These are phyloP conservation scores for Micromussa lordhowensis DNA, from an alignment of 92 coral and sea anemone genomes.

Conservation along the genomic window DNA sequence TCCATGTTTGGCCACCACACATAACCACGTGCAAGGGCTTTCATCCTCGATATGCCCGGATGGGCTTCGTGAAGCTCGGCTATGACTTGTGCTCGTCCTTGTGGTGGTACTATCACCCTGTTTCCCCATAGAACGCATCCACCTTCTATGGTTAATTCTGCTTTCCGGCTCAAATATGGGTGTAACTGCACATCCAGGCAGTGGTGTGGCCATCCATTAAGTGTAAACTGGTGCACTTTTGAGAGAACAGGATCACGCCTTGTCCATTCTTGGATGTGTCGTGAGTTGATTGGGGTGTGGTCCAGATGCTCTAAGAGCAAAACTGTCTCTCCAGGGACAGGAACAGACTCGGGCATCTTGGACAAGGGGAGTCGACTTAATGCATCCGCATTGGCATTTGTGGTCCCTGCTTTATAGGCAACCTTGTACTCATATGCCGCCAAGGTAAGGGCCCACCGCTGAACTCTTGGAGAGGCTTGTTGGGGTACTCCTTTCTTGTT, in stretches of 20 bases:
- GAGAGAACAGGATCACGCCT: constrained; percentile 47
- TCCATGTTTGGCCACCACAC: constrained; percentile 1
- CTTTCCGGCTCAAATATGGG: constrained; percentile 43
- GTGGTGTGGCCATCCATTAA: constrained; percentile 56
- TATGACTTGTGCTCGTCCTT: constrained; percentile 42
- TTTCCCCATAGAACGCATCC: constrained; percentile 65
- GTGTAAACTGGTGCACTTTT: constrained; percentile 38
- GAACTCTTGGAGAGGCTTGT: constrained; percentile 10
- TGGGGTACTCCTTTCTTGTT: not conserved
- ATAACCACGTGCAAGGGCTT: constrained; percentile 28
- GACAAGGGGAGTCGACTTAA: constrained; percentile 31
- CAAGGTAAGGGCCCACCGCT: constrained; percentile 53
- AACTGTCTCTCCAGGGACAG: constrained; percentile 47
- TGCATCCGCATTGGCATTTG: constrained; percentile 61
- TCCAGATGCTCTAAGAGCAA: constrained; percentile 26
- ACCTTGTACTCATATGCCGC: constrained; percentile 38
- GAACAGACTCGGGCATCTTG: constrained; percentile 7
- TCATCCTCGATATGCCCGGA: constrained; percentile 57
- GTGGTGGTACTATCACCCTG: constrained; percentile 58
- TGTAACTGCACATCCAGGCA: constrained; percentile 11
- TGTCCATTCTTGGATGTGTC: constrained; percentile 29
- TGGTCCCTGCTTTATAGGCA: constrained; percentile 24
- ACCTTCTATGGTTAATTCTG: constrained; percentile 47
- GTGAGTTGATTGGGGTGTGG: constrained; percentile 32
- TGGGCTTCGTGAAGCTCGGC: constrained; percentile 48